These are phyloP conservation scores for Trichogramma evanescens DNA, from an alignment of 2,888 invertebrate species.

Conservation along the genomic window DNA sequence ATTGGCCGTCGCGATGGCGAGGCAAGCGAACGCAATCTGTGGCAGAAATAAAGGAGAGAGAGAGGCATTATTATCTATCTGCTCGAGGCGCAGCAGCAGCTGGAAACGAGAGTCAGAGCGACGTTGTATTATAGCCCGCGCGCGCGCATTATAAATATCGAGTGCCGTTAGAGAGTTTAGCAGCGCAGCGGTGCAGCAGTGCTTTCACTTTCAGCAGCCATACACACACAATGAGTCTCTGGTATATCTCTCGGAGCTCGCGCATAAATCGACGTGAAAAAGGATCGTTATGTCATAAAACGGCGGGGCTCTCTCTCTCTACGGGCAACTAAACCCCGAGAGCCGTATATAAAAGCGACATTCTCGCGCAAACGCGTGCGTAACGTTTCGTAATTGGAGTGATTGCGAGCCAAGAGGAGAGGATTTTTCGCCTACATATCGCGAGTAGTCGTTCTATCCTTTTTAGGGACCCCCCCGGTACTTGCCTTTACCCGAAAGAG, in stretches of 20 bases:
- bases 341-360: slow-evolving; percentile 23
- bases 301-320: neutral
- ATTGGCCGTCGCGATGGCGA: slow-evolving; percentile 45
- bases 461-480: no score
- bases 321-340: slow-evolving; percentile 24
- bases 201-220: no score
- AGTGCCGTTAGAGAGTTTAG: no score
- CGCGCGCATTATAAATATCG: no score
- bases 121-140: no score
- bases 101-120: no score
- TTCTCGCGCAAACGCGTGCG: slow-evolving; percentile 28
- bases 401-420: slow-evolving; percentile 32
- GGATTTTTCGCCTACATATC: slow-evolving; percentile 34
- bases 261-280: neutral
- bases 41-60: neutral
- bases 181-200: neutral
- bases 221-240: no score
- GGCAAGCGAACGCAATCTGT: slow-evolving; percentile 46
- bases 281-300: slow-evolving; percentile 36
- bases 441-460: slow-evolving; percentile 13
- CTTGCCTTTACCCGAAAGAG: no score
- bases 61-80: no score
- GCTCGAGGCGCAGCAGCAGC: no score
- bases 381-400: slow-evolving; percentile 42
- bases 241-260: neutral